Base-by-base conservation (phyloP, 2,888 invertebrate genomes). In the Epinotia demarniana region DNA sequence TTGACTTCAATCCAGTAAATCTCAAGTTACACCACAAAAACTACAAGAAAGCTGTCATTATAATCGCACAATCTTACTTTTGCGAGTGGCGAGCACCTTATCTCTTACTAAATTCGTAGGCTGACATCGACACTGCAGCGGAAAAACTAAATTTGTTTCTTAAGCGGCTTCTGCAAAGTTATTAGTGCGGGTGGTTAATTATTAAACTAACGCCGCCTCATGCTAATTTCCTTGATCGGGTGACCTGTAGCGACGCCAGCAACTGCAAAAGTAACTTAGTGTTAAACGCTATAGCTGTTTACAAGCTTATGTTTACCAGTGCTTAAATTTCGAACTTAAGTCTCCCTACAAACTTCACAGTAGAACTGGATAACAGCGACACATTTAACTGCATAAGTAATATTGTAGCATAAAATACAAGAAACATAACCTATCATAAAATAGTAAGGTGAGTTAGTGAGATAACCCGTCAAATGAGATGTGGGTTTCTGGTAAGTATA, bases 401-500 rank as follows among this genome's bases (percentile, higher is more conserved):
- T 1, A 12, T 69, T 46, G 69, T 69, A 19, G 6, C 27, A 60
- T 18, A 57, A 11, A 68, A n/a, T 60, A 23, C 46, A 43, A 60
- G 58, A 60, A 69, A 58, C 60, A 68, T 68, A 69, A 69, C 69
- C 46, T 69, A 58, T 60, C 57, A 69, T 60, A 60, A 58, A 58
- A n/a, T 58, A 55, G 39, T 33, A 61, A 13, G 57, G 68, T 43
- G 13, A 57, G 23, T 53, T 53, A 1, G 67, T 43, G 23, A 69
- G 69, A 69, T 69, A 69, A 69, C 69, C 58, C 58, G 68, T 68
- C 68, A 60, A 69, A 58, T 69, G 57, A 73, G 67, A 73, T 68
- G 67, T 68, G 61, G 61, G 67, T 68, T 61, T 68, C 67, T 55
- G 46, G 58, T 68, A 46, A 53, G 63, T 63, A 53, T 53, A 33